Evolutionary conservation across 2,113 vertebrate genomes (phyloP).

Genomic region (Gallinago jamesoni): DNA sequence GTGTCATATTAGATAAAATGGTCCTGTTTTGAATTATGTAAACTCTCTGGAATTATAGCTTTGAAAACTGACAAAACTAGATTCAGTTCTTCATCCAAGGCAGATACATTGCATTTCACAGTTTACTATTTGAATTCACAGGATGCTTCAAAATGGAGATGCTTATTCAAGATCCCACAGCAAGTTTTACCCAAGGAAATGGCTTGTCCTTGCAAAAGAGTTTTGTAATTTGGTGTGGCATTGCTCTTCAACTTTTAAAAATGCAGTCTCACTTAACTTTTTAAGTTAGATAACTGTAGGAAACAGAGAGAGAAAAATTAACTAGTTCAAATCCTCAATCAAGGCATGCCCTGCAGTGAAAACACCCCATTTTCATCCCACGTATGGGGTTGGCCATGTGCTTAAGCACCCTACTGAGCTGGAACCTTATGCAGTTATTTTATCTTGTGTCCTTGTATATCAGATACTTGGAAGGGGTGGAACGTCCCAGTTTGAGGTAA

Average conservation of each 20-base stretch:
- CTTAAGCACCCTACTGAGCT: not conserved
- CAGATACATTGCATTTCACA: not conserved
- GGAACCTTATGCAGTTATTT: not conserved
- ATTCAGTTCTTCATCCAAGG: not conserved
- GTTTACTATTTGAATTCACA: not conserved
- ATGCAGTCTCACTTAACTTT: not conserved
- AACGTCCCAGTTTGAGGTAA: no score
- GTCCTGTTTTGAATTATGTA: not conserved
- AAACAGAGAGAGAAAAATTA: not conserved
- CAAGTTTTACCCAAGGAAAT: not conserved
- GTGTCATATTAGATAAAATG: not conserved
- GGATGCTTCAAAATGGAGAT: not conserved
- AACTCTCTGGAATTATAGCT: not conserved
- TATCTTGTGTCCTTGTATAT: not conserved
- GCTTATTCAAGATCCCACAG: not conserved
- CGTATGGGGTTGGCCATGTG: accelerated
- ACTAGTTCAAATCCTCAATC: not conserved
- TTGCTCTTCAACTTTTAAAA: not conserved
- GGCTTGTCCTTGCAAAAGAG: not conserved
- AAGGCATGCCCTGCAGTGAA: not conserved
- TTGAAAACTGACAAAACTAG: not conserved
- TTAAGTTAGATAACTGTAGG: not conserved
- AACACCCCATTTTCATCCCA: not conserved
- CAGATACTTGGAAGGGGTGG: no score
- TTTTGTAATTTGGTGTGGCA: not conserved